Evolutionary conservation across 2,888 invertebrate genomes (phyloP).

Genomic region (Clunio marinus): DNA sequence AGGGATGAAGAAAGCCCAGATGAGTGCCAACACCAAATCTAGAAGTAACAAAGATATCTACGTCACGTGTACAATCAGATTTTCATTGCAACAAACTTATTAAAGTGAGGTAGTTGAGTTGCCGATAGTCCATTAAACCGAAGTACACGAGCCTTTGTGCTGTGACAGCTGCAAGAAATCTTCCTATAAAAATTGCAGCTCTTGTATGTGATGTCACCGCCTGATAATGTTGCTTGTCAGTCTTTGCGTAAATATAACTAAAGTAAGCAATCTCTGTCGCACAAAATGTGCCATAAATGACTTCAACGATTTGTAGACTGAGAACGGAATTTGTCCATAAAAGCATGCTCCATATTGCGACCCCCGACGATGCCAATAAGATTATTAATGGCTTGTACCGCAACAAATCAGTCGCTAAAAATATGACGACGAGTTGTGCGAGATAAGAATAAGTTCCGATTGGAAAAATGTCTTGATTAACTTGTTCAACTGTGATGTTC

Average conservation of each 20-base stretch:
- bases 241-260: slow-evolving; percentile 89
- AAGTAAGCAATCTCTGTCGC: slow-evolving; percentile 90
- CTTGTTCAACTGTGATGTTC: slow-evolving; percentile 54
- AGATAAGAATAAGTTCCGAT: slow-evolving; percentile 81
- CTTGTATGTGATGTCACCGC: slow-evolving; percentile 70
- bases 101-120: slow-evolving; percentile 66
- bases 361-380: slow-evolving; percentile 68
- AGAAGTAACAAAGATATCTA: too few species aligned
- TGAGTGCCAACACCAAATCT: slow-evolving; percentile 56
- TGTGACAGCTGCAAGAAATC: slow-evolving; percentile 60
- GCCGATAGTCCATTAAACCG: slow-evolving; percentile 57
- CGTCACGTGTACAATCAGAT: too few species aligned
- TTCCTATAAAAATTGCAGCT: slow-evolving; percentile 67
- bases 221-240: slow-evolving; percentile 64
- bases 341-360: slow-evolving; percentile 70
- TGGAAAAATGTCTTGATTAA: slow-evolving; percentile 79
- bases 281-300: slow-evolving; percentile 76
- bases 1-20: slow-evolving; percentile 62
- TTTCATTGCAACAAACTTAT: too few species aligned
- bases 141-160: slow-evolving; percentile 63
- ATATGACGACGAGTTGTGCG: slow-evolving; percentile 68
- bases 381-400: slow-evolving; percentile 86
- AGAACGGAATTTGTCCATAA: slow-evolving; percentile 69
- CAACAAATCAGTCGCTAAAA: slow-evolving; percentile 76
- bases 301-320: slow-evolving; percentile 66